Base-by-base conservation (phyloP, 2,888 invertebrate species). In the Linnaemya vulpina region DNA sequence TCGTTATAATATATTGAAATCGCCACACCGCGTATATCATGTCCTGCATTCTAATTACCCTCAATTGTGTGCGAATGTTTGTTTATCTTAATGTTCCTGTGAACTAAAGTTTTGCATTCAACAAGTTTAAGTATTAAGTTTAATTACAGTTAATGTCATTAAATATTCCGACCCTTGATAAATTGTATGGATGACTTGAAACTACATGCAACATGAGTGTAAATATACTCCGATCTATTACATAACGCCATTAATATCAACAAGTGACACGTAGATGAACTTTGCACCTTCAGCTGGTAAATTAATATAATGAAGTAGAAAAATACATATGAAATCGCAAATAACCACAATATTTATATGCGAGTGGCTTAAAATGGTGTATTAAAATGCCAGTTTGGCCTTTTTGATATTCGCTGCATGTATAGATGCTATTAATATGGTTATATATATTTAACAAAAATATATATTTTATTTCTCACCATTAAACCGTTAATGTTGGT, bases 221-320 rank as follows among this genome's bases (percentile, higher is more conserved):
- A 35, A 63, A 78, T 43, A 10, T 43, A 8, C 2, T 35, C 3
- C n/a, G 58, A 58, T 71, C 46, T 40, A 58, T 79, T 53, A 60
- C 25, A 73, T 55, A 7, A 53, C 38, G 17, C 53, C 43, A 75
- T 53, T 68, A 67, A 62, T 65, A 55, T 76, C 84, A 77, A 84
- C 84, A 77, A 81, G 81, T 84, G 76, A 51, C 75, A 84, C 76
- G 80, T 67, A 80, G 43, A 80, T 67, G 60, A 81, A 84, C 71
- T 84, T 84, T 84, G 71, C 84, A 84, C 84, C 65, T 81, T 80
- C 76, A 80, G 67, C 67, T 43, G 76, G 74, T 65, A 76, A 71
- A 76, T 82, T 76, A 55, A 65, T 46, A 76, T 71, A 63, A 76
- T 76, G 63, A 40, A 76, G 30, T 49, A 49, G 43, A 68, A 81